phyloP scores from a whole-genome alignment of 35 echinoderm and acorn worm species.

The Patiria miniata region DNA sequence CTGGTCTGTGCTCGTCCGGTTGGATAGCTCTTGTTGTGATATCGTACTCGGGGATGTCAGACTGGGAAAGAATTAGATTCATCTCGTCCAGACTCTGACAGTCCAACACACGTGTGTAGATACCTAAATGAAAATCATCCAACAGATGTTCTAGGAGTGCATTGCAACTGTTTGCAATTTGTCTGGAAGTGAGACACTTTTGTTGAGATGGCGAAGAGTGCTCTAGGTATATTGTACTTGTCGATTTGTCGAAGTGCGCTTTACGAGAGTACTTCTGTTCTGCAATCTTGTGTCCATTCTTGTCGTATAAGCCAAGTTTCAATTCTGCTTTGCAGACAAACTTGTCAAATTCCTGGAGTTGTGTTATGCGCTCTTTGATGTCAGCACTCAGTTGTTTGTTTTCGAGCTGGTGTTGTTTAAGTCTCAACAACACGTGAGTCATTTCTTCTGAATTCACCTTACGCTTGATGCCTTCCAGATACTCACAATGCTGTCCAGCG shows the following conservation, averaged over 20 bases:
- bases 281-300: background rate
- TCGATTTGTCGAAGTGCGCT: background rate
- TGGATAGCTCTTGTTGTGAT: background rate
- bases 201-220: background rate
- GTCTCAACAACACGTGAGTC: conserved; percentile 8
- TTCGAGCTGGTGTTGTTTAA: background rate
- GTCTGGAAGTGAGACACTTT: background rate
- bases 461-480: conserved; percentile 1
- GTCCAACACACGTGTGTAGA: background rate
- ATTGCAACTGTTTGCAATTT: background rate
- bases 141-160: background rate
- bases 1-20: background rate
- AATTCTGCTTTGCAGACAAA: background rate
- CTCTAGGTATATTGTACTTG: background rate
- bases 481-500: background rate
- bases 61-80: background rate
- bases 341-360: conserved; percentile 3
- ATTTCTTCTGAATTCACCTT: conserved; percentile 35
- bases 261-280: background rate
- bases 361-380: background rate
- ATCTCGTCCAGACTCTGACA: conserved; percentile 25
- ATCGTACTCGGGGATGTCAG: conserved; percentile 36
- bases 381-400: background rate
- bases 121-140: background rate
- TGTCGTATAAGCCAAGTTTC: conserved; percentile 22